These are phyloP conservation scores for Tetranychus piercei DNA, from an alignment of 2,888 invertebrate genomes.

Conservation along the genomic window DNA sequence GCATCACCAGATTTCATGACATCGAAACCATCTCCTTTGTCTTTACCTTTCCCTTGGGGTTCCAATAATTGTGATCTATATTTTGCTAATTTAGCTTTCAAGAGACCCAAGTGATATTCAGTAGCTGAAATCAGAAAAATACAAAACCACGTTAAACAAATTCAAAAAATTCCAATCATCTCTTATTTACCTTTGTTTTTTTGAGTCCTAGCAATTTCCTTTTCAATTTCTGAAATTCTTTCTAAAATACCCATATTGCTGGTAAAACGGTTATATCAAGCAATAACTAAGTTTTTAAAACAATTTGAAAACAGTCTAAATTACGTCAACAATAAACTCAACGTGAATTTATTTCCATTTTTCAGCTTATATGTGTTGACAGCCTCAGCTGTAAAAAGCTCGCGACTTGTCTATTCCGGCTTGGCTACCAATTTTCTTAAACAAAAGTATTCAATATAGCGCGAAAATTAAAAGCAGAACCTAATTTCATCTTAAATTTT, in stretches of 20 bases:
- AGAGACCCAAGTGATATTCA: slow-evolving; percentile 89
- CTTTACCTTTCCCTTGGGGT: slow-evolving; percentile 60
- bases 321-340: too few species aligned
- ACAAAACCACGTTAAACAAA: slow-evolving; percentile 11
- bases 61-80: slow-evolving; percentile 83
- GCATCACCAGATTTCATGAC: slow-evolving; percentile 98
- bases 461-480: too few species aligned
- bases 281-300: too few species aligned
- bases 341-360: too few species aligned
- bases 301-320: too few species aligned
- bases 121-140: slow-evolving; percentile 50
- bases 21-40: slow-evolving; percentile 65
- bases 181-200: slow-evolving; percentile 77
- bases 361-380: too few species aligned
- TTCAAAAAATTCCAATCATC: neutral
- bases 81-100: slow-evolving; percentile 91
- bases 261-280: too few species aligned
- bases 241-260: slow-evolving; percentile 86
- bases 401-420: too few species aligned
- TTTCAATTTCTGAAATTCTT: slow-evolving; percentile 95
- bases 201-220: slow-evolving; percentile 92
- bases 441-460: too few species aligned
- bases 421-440: too few species aligned
- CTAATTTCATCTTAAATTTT: too few species aligned
- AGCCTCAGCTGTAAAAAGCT: too few species aligned